Evolutionary conservation across 2,797 vertebrate genomes (phyloP).

Genomic region (Oryzias dopingdopingensis): DNA sequence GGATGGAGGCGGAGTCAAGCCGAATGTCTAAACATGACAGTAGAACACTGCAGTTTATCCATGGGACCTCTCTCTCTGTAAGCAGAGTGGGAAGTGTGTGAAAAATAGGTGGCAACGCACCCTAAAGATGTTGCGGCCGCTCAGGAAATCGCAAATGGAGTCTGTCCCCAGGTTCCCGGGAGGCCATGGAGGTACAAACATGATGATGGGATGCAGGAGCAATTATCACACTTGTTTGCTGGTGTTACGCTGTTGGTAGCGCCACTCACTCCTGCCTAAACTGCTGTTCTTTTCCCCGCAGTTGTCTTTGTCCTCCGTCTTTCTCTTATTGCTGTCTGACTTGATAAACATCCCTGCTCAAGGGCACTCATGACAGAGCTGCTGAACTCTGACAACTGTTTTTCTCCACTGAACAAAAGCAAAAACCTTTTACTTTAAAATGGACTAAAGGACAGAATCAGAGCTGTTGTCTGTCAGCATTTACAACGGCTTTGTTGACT

Average conservation of each 20-base stretch:
- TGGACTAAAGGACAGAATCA: too few relatives aligned
- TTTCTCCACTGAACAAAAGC: slow-evolving; percentile 20
- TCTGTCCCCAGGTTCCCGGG: slow-evolving; percentile 35
- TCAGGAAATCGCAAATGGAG: slow-evolving; percentile 51
- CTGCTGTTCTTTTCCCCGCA: slow-evolving; percentile 11
- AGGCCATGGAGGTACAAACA: slow-evolving; percentile 34
- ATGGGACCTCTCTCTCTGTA: slow-evolving; percentile 12
- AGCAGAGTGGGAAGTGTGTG: slow-evolving; percentile 12
- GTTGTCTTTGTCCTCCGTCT: slow-evolving; percentile 23
- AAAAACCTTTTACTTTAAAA: too few relatives aligned
- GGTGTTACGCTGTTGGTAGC: background rate
- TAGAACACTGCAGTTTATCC: slow-evolving; percentile 3
- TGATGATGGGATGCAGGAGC: slow-evolving; percentile 30
- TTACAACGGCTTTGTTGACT: too few relatives aligned
- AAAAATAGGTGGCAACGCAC: slow-evolving; percentile 24
- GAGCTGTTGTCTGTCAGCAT: too few relatives aligned
- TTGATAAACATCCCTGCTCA: slow-evolving; percentile 37
- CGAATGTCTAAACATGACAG: background rate
- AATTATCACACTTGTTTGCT: slow-evolving; percentile 16
- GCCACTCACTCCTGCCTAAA: slow-evolving; percentile 7
- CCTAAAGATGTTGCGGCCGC: slow-evolving; percentile 28
- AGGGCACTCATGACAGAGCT: slow-evolving; percentile 36
- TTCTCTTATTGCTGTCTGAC: slow-evolving; percentile 52
- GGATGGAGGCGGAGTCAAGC: too few relatives aligned
- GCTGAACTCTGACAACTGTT: slow-evolving; percentile 55